Evolutionary conservation across 2,797 vertebrate genomes (phyloP).

Genomic region (Enteromius mattozi): DNA sequence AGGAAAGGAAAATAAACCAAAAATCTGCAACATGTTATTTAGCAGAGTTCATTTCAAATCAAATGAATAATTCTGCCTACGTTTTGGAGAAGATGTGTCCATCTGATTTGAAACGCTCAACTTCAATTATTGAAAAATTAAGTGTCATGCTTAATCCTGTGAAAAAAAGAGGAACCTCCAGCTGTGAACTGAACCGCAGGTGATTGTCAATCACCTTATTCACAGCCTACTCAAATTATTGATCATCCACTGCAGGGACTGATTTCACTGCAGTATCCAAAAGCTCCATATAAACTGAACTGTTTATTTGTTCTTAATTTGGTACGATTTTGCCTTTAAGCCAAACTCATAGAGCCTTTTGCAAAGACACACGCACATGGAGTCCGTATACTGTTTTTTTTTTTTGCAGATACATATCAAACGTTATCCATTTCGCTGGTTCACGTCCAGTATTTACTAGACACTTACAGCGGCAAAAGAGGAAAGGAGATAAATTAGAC

Average conservation of each 20-base stretch:
- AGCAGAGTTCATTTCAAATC: background rate
- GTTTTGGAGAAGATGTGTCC: background rate
- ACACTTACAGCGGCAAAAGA: constrained; percentile 35
- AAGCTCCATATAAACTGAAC: constrained; percentile 19
- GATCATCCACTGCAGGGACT: constrained; percentile 31
- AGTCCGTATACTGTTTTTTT: background rate
- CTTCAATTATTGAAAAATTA: constrained; percentile 9
- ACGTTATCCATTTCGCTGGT: constrained; percentile 6
- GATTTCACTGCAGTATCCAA: constrained; percentile 36
- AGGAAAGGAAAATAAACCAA: background rate
- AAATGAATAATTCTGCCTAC: background rate
- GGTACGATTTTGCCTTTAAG: constrained; percentile 2
- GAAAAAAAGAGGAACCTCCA: constrained; percentile 12
- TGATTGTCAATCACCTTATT: constrained; percentile 40
- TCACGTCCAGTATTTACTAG: constrained; percentile 39
- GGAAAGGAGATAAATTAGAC: constrained; percentile 47
- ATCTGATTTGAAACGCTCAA: constrained; percentile 15
- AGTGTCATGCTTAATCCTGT: constrained; percentile 3
- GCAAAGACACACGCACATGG: background rate
- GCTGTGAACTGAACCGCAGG: constrained; percentile 39
- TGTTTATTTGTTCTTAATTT: constrained; percentile 36
- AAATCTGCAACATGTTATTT: background rate
- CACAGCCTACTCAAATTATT: constrained; percentile 34
- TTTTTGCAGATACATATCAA: constrained; percentile 32
- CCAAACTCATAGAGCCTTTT: background rate